Evolutionary conservation across 2,888 invertebrate species (phyloP).

Genomic region (Anorthoa munda): DNA sequence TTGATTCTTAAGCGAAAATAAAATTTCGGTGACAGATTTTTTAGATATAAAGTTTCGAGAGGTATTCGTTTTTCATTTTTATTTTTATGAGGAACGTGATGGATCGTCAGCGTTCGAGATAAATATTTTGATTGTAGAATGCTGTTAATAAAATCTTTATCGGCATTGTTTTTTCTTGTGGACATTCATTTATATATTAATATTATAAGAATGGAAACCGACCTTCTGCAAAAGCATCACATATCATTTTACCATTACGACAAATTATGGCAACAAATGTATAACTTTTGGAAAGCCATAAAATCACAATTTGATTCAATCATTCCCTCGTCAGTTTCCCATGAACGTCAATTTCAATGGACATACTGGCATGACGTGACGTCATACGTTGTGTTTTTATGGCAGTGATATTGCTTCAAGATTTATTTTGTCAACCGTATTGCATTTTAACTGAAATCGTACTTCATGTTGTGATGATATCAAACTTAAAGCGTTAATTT

Average conservation of each 20-base stretch:
- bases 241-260: not conserved
- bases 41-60: conserved; percentile 43
- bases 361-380: conserved; percentile 21
- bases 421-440: conserved; percentile 7
- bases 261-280: conserved; percentile 16
- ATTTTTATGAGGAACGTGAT: conserved; percentile 19
- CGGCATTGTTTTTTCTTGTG: not conserved
- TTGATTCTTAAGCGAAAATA: conserved; percentile 51
- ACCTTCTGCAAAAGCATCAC: not conserved
- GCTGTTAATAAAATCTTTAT: not conserved
- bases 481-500: no score
- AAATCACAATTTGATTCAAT: conserved; percentile 47
- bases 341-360: conserved; percentile 46
- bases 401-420: not conserved
- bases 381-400: conserved; percentile 8
- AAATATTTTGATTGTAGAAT: conserved; percentile 1
- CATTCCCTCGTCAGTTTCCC: conserved; percentile 34
- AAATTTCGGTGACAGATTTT: conserved; percentile 49
- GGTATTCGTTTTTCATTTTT: conserved; percentile 11
- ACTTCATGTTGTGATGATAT: not conserved
- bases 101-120: not conserved
- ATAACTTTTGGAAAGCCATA: conserved; percentile 44
- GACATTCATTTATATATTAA: not conserved
- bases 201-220: not conserved
- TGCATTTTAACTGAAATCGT: not conserved